Percentiles rank a stretch among this genome's conserved stretches.
phyloP scores from a whole-genome alignment of 1,140 invertebrate species.

The Rhizoglyphus robini region DNA sequence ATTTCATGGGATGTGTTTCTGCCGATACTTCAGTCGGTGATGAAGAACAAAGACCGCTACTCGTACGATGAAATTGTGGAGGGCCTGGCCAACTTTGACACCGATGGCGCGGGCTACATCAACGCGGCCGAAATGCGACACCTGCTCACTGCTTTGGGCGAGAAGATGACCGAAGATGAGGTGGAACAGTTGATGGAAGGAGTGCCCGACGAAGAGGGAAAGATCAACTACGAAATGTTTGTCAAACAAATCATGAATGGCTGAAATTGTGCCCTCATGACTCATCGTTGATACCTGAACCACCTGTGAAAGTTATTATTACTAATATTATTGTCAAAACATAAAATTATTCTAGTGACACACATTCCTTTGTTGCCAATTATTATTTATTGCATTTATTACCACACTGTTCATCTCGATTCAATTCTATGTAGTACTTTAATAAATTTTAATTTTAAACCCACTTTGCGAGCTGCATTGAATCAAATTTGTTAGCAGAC shows the following conservation, averaged over 20 bases:
- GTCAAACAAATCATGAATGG: constrained; percentile 25
- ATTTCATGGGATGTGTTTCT: constrained; percentile 98
- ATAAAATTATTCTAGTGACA: not conserved
- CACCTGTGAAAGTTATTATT: not conserved
- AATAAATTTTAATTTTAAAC: too few relatives aligned
- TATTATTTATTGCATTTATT: not conserved
- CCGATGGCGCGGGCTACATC: constrained; percentile 96
- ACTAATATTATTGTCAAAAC: not conserved
- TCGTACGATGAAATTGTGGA: constrained; percentile 94
- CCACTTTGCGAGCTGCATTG: too few relatives aligned
- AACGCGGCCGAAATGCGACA: constrained; percentile 92
- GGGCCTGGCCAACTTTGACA: constrained; percentile 92
- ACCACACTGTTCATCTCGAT: not conserved
- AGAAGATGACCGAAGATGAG: constrained; percentile 20
- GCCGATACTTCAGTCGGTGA: constrained; percentile 91
- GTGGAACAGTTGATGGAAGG: constrained; percentile 17
- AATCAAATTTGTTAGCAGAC: too few relatives aligned
- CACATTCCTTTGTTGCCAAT: not conserved
- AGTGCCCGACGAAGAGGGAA: constrained; percentile 36
- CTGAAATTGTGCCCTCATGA: constrained; percentile 31
- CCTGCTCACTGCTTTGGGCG: constrained; percentile 71
- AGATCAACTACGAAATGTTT: constrained; percentile 32
- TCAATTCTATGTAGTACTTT: too few relatives aligned
- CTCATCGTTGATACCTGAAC: not conserved
- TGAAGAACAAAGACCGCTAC: constrained; percentile 71